These are phyloP conservation scores for Branchinecta lindahli DNA, from an alignment of 1,140 invertebrate genomes.

Conservation along the genomic window DNA sequence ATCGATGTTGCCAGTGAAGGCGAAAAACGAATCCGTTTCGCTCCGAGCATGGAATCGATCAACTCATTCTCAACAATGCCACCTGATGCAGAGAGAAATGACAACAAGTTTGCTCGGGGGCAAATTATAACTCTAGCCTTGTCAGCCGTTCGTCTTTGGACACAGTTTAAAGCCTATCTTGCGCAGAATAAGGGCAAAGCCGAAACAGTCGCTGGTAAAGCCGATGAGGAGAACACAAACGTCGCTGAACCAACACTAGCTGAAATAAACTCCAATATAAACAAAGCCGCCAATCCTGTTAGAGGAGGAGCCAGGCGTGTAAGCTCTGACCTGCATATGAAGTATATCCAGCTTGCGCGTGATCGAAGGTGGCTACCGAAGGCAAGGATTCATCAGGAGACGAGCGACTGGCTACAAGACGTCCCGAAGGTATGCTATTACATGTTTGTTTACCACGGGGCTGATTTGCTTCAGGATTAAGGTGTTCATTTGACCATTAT, in stretches of 20 bases:
- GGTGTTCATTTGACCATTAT: not conserved
- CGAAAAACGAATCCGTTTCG: constrained; percentile 3
- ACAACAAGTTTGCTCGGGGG: not conserved
- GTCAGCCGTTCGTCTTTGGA: not conserved
- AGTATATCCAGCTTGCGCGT: not conserved
- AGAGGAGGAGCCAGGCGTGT: not conserved
- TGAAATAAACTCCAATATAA: not conserved
- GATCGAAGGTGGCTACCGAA: constrained; percentile 13
- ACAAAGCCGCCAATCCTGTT: not conserved
- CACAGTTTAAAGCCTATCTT: not conserved
- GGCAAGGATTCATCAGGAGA: constrained; percentile 10
- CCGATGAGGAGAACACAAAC: not conserved
- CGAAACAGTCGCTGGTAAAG: not conserved
- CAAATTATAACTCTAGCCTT: not conserved
- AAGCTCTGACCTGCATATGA: not conserved
- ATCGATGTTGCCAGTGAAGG: not conserved
- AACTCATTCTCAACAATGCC: not conserved
- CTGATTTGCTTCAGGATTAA: constrained; percentile 9
- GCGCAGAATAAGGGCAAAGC: not conserved
- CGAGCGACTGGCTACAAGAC: constrained; percentile 7
- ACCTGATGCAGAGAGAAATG: not conserved
- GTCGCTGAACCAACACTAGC: not conserved
- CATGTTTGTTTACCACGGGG: not conserved
- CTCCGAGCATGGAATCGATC: not conserved
- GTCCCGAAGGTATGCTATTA: constrained; percentile 15